Conservation (phyloP, 2,113 vertebrate species). For the Bufo gargarizans region DNA sequence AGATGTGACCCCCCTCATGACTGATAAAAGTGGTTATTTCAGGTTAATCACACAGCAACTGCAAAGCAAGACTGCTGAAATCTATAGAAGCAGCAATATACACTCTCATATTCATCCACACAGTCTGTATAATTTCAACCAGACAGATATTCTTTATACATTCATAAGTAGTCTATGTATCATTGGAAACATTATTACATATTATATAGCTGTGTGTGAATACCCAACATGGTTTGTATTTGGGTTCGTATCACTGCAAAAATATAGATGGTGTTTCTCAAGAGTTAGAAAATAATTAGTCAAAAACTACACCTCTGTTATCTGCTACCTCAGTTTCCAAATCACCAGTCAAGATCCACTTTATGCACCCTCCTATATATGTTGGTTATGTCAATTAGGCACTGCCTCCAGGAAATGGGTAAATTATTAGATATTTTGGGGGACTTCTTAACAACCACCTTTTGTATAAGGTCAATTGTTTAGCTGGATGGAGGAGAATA, state of each 20-base stretch:
- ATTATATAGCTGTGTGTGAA: neutral
- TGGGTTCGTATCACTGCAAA: neutral
- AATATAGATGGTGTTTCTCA: neutral
- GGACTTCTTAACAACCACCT: neutral
- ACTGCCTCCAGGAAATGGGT: neutral
- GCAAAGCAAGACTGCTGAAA: conserved; percentile 31
- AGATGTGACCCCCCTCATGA: conserved; percentile 33
- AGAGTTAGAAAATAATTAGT: neutral
- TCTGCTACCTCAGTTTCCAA: neutral
- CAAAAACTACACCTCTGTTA: neutral
- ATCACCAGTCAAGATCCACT: neutral
- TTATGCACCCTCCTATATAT: neutral
- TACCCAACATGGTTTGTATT: neutral
- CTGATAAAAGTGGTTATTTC: conserved; percentile 38
- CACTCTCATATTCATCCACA: conserved; percentile 6
- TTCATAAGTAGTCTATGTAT: neutral
- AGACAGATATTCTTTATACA: conserved; percentile 2
- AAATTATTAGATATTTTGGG: neutral
- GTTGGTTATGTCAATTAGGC: too few relatives aligned
- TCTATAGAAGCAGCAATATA: conserved; percentile 33
- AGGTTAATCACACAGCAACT: conserved; percentile 48
- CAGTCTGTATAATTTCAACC: conserved; percentile 10
- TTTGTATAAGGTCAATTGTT: neutral
- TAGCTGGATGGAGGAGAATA: neutral
- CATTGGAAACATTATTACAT: neutral